These are phyloP conservation scores for Melanotaenia pygmaea DNA, from an alignment of 2,797 vertebrate genomes.

Conservation along the genomic window DNA sequence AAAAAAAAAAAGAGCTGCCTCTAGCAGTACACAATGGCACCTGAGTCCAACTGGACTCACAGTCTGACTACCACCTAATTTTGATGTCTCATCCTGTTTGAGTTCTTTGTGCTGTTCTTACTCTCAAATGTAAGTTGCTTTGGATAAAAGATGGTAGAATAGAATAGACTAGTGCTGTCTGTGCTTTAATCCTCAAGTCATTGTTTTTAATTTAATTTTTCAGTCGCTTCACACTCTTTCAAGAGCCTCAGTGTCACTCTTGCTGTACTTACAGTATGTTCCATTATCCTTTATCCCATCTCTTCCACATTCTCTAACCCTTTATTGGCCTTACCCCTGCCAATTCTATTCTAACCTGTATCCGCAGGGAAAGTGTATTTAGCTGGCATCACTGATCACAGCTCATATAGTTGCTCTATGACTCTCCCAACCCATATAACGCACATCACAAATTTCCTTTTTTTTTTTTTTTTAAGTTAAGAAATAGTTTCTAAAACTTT, in stretches of 20 bases:
- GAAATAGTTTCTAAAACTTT: too few species aligned
- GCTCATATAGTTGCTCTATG: constrained; percentile 51
- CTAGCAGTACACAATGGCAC: too few species aligned
- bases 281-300: not conserved
- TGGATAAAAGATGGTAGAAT: too few species aligned
- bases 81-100: too few species aligned
- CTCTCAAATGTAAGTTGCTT: too few species aligned
- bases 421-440: not conserved
- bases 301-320: not conserved
- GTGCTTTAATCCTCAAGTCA: not conserved
- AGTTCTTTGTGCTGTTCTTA: too few species aligned
- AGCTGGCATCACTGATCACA: constrained; percentile 28
- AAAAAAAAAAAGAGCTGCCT: too few species aligned
- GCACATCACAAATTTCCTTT: not conserved
- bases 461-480: not conserved
- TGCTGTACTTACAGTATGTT: not conserved
- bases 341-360: constrained; percentile 41
- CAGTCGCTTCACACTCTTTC: constrained; percentile 4
- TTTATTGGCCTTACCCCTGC: not conserved
- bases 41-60: too few species aligned
- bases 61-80: too few species aligned
- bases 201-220: constrained; percentile 1
- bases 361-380: constrained; percentile 27
- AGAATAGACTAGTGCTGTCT: not conserved
- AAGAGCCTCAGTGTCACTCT: not conserved